A percentile compares a stretch with the other conserved stretches of the same genome.
Conservation (phyloP, 1,140 invertebrate genomes). For the Drosophila pseudoobscura region DNA sequence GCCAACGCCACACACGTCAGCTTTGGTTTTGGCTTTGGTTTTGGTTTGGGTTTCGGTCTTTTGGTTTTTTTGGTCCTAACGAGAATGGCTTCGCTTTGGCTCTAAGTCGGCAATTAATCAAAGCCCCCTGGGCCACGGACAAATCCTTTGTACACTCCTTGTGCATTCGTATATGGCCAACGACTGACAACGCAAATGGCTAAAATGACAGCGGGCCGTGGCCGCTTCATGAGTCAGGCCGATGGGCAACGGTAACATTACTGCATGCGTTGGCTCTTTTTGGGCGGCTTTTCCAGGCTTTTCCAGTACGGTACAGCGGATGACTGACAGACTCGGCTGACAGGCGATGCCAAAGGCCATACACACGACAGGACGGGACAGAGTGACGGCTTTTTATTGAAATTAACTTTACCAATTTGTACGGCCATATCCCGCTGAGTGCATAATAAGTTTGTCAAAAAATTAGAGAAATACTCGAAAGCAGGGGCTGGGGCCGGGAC, state of each 20-base stretch:
- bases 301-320: not conserved
- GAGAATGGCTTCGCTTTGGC: slow-evolving; percentile 54
- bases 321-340: slow-evolving; percentile 50
- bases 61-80: slow-evolving; percentile 49
- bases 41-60: not conserved
- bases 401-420: slow-evolving; percentile 66
- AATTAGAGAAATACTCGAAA: slow-evolving; percentile 21
- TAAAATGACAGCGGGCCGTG: slow-evolving; percentile 71
- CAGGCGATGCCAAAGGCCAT: slow-evolving; percentile 68
- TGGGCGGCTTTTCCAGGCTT: slow-evolving; percentile 48
- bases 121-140: slow-evolving; percentile 74
- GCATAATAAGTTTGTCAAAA: slow-evolving; percentile 56
- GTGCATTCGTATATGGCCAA: slow-evolving; percentile 65
- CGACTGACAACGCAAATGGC: slow-evolving; percentile 77
- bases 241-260: slow-evolving; percentile 74
- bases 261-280: slow-evolving; percentile 58
- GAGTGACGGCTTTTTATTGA: slow-evolving; percentile 67
- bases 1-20: slow-evolving; percentile 70
- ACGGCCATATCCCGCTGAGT: slow-evolving; percentile 24
- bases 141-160: slow-evolving; percentile 68
- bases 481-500: not conserved
- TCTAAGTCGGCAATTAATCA: slow-evolving; percentile 81
- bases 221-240: slow-evolving; percentile 71
- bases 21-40: slow-evolving; percentile 30
- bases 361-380: slow-evolving; percentile 11